Base-by-base conservation (phyloP, 2,888 invertebrate species). In the Heteromyza rotundicornis region DNA sequence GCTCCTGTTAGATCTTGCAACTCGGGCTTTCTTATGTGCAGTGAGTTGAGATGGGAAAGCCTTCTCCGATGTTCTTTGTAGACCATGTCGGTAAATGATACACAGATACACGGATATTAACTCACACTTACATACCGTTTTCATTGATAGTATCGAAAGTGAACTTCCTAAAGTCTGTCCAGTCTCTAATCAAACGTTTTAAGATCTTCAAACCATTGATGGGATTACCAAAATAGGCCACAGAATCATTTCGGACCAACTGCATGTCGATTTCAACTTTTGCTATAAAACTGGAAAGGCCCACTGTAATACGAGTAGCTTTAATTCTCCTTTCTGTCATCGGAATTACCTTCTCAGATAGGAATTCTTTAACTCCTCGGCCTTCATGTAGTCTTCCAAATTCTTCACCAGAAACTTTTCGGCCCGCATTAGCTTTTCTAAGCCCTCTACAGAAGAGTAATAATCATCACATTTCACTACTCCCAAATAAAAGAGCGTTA, bases 1-100 rank as follows among this genome's bases (percentile, higher is more conserved):
- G 96, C 96, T 0, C 97, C 98, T 67, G 89, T 90, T 65, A 97
- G 84, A 82, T 98, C 97, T 80, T 97, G 96, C 61, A 91, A 87
- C 0, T 90, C 89, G 0, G 96, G 96, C n/a, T 32, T 32, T 32
- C 32, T 32, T 32, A 32, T 32, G 32, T 32, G 32, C 32, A 32
- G n/a, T n/a, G n/a, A n/a, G n/a, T n/a, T n/a, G n/a, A n/a, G n/a
- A n/a, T n/a, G n/a, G n/a, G n/a, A n/a, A n/a, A 27, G 27, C 5
- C 27, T 27, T 10, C 27, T 27, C 27, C 10, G 7, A 27, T 27
- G 10, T 27, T 27, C 27, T 27, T 7, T 27, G 10, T 27, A 27
- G 10, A 27, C n/a, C n/a, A n/a, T n/a, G n/a, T n/a, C n/a, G n/a
- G n/a, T n/a, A n/a, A n/a, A n/a, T n/a, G n/a, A n/a, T n/a, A n/a